Evolutionary conservation across 2,797 vertebrate species (phyloP).

Genomic region (Acanthopagrus latus): DNA sequence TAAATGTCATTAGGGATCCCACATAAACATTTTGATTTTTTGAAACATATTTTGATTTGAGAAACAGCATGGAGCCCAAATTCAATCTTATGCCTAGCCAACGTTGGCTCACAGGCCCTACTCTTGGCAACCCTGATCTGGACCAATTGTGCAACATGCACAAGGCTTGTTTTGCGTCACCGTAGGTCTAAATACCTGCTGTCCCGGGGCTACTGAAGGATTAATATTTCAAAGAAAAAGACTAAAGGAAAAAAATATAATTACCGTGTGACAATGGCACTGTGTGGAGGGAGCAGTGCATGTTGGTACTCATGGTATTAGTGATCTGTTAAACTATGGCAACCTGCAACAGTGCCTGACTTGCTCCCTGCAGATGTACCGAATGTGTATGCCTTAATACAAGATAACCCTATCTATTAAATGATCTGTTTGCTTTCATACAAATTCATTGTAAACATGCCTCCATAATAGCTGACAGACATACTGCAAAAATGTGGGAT

Average conservation of each 20-base stretch:
- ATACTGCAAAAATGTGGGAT: neutral
- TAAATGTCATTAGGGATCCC: too few species aligned
- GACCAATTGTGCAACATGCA: neutral
- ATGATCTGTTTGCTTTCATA: neutral
- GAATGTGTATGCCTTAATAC: too few species aligned
- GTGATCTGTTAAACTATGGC: neutral
- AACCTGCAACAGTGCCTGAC: neutral
- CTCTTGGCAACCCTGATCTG: too few species aligned
- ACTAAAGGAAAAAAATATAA: too few species aligned
- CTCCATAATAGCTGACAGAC: neutral
- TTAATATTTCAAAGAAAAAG: neutral
- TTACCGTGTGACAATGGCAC: too few species aligned
- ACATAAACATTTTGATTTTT: too few species aligned
- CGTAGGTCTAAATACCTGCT: neutral
- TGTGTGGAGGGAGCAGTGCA: neutral
- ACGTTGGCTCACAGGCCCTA: too few species aligned
- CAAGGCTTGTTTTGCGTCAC: slow-evolving; percentile 6
- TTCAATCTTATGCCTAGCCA: too few species aligned
- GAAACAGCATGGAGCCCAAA: too few species aligned
- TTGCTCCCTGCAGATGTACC: neutral
- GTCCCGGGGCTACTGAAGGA: neutral
- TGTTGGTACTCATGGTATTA: neutral
- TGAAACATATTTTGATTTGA: too few species aligned
- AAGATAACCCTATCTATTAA: neutral
- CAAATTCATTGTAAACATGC: neutral